Percentiles rank a stretch among this genome's conserved stretches.
Conservation (phyloP, 2,113 vertebrate genomes). For the Heptranchias perlo region DNA sequence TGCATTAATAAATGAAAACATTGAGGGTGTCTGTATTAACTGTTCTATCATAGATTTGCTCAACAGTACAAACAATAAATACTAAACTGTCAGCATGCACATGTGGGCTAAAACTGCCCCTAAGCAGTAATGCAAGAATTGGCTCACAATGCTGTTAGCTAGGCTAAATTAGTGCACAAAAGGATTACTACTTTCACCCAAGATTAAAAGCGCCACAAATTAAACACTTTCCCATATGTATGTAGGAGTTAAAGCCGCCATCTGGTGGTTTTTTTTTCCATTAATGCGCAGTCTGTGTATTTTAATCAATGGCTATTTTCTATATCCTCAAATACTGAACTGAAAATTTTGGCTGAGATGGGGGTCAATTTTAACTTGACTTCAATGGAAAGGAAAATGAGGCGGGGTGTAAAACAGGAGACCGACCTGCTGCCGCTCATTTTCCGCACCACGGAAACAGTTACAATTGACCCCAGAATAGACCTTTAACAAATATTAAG, state of each 20-base stretch:
- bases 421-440: not conserved
- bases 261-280: not conserved
- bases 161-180: not conserved
- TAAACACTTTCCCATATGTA: not conserved
- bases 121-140: not conserved
- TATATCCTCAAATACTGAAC: not conserved
- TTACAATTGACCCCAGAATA: not conserved
- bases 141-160: not conserved
- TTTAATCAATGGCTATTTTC: not conserved
- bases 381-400: not conserved
- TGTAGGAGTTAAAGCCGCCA: not conserved
- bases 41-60: not conserved
- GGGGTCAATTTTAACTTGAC: not conserved
- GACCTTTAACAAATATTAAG: not conserved
- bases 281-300: not conserved
- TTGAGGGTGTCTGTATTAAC: not conserved
- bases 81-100: not conserved
- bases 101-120: not conserved
- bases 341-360: not conserved
- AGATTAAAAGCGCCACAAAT: not conserved
- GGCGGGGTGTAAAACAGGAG: not conserved
- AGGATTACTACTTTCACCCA: not conserved
- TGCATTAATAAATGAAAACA: slow-evolving; percentile 1
- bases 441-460: not conserved
- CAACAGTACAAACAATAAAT: not conserved